Evolutionary conservation across 2,797 vertebrate species (phyloP).

Genomic region (Graptemys geographica): DNA sequence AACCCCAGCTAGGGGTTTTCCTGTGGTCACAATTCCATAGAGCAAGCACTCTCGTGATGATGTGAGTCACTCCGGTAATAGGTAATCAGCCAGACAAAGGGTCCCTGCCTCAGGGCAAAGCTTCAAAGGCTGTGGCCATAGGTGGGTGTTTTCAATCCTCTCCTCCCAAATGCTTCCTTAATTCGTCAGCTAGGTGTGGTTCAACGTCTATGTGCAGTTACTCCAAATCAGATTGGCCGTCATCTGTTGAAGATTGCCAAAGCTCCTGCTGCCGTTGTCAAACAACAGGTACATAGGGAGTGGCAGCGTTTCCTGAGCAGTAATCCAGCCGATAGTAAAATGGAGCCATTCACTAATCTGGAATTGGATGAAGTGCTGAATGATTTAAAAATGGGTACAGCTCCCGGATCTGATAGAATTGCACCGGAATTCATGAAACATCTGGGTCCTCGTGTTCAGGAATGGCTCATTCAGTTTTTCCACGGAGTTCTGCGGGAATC

Average conservation of each 20-base stretch:
- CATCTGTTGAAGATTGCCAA: neutral
- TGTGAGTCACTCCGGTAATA: neutral
- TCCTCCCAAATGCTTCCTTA: neutral
- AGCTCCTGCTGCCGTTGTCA: neutral
- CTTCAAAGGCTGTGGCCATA: neutral
- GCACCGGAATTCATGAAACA: neutral
- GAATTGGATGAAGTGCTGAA: neutral
- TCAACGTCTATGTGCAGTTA: neutral
- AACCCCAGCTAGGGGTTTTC: neutral
- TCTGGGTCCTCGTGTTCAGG: too few relatives aligned
- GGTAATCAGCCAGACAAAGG: neutral
- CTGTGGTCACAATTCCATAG: neutral
- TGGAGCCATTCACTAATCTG: neutral
- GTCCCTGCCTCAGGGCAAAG: neutral
- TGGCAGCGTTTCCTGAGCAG: too few relatives aligned
- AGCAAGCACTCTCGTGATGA: neutral
- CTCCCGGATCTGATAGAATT: neutral
- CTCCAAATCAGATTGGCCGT: neutral
- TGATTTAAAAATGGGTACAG: neutral
- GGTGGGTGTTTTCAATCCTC: neutral
- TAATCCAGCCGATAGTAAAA: neutral
- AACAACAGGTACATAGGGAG: neutral
- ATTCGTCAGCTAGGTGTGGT: neutral
- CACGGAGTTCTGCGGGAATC: fast-evolving
- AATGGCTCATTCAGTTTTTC: neutral